Evolutionary conservation across 1,140 invertebrate species (phyloP).

Genomic region (Oreohelix idahoensis): DNA sequence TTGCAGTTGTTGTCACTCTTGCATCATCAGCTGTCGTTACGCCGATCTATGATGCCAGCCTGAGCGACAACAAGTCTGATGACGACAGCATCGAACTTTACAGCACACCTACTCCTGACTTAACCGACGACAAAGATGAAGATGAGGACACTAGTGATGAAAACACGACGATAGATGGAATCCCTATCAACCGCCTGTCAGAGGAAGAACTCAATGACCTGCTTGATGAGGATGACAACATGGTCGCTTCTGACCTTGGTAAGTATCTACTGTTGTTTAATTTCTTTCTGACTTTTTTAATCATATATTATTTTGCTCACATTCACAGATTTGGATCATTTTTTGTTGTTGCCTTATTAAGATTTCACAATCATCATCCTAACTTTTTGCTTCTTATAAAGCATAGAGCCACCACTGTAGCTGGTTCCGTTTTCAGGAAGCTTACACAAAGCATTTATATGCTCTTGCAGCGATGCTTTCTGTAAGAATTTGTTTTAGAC

Average conservation of each 20-base stretch:
- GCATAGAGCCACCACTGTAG: too few species aligned
- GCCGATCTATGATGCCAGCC: background rate
- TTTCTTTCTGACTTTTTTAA: background rate
- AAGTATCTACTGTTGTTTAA: background rate
- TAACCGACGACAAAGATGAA: background rate
- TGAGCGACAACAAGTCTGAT: background rate
- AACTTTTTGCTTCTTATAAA: too few species aligned
- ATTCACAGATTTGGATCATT: too few species aligned
- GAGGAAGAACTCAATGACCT: background rate
- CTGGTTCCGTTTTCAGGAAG: too few species aligned
- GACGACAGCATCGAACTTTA: background rate
- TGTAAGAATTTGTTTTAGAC: too few species aligned
- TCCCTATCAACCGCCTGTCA: background rate
- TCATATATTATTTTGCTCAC: background rate
- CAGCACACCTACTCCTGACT: background rate
- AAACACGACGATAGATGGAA: background rate
- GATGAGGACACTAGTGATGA: background rate
- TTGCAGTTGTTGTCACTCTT: conserved; percentile 10
- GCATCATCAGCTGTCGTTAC: background rate
- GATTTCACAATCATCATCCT: too few species aligned
- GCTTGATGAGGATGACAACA: background rate
- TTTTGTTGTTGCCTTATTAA: too few species aligned
- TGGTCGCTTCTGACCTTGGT: background rate
- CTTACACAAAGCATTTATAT: too few species aligned
- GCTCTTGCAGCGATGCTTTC: too few species aligned